phyloP scores from a whole-genome alignment of 2,888 invertebrate species.

The Drosophila flavopinicola region DNA sequence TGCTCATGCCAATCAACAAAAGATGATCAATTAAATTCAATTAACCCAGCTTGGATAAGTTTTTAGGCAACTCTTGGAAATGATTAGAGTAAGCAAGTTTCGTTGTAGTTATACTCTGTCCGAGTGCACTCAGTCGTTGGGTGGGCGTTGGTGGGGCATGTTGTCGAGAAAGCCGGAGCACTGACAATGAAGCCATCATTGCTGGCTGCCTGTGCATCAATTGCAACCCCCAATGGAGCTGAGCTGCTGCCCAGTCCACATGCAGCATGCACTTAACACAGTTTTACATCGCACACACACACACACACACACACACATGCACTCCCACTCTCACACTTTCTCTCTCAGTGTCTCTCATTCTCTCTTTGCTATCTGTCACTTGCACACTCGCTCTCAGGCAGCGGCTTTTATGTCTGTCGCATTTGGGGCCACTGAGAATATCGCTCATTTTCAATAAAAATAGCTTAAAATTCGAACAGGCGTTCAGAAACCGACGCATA shows the following conservation, averaged over 20 bases:
- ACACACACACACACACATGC: background rate
- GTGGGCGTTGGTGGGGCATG: constrained; percentile 17
- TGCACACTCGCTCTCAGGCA: constrained; percentile 22
- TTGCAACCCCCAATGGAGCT: constrained; percentile 52
- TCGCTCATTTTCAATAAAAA: constrained; percentile 81
- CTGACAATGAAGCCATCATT: constrained; percentile 70
- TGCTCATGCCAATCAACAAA: no score
- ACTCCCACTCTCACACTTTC: constrained; percentile 19
- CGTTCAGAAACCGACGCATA: constrained; percentile 54
- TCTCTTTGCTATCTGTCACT: constrained; percentile 19
- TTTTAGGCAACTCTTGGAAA: background rate
- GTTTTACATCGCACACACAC: constrained; percentile 46
- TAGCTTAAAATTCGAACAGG: constrained; percentile 80
- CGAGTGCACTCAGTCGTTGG: constrained; percentile 11
- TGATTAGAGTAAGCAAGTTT: constrained; percentile 20
- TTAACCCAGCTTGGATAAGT: background rate
- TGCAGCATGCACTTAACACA: constrained; percentile 69
- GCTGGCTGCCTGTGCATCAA: constrained; percentile 51
- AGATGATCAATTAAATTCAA: no score
- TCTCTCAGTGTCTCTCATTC: constrained; percentile 17
- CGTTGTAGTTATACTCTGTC: background rate
- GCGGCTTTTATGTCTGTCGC: constrained; percentile 37
- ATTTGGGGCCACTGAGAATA: constrained; percentile 57
- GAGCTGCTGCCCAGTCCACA: constrained; percentile 37
- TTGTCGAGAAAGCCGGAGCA: constrained; percentile 15